Percentiles rank a stretch among this genome's conserved stretches.
These are phyloP conservation scores for Venustoraphidia nigricollis DNA, from an alignment of 2,888 invertebrate genomes.

Conservation along the genomic window DNA sequence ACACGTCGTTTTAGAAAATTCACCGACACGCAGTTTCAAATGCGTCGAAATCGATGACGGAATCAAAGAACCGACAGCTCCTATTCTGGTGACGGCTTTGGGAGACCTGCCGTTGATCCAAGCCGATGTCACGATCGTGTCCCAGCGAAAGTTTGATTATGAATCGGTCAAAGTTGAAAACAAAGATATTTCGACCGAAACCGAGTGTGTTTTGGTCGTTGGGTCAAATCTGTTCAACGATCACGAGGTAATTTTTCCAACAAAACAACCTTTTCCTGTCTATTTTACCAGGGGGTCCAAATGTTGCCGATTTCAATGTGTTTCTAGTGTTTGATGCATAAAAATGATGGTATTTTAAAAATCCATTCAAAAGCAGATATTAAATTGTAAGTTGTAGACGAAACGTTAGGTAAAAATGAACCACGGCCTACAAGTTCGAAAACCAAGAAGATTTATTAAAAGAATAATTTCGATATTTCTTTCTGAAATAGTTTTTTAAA, in stretches of 20 bases:
- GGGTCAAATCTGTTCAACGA: slow-evolving; percentile 30
- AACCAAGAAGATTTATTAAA: too few species aligned
- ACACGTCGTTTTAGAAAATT: slow-evolving; percentile 61
- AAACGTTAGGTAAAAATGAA: too few species aligned
- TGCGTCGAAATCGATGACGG: slow-evolving; percentile 23
- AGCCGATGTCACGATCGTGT: slow-evolving; percentile 43
- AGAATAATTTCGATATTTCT: too few species aligned
- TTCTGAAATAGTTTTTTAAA: too few species aligned
- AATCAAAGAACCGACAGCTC: slow-evolving; percentile 33
- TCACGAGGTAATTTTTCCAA: slow-evolving; percentile 23
- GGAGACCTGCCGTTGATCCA: slow-evolving; percentile 54
- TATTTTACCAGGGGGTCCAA: too few species aligned
- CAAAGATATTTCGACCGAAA: slow-evolving; percentile 32
- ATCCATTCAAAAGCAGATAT: too few species aligned
- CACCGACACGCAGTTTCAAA: slow-evolving; percentile 42
- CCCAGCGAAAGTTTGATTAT: slow-evolving; percentile 32
- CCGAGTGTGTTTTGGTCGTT: slow-evolving; percentile 17
- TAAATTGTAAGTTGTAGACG: too few species aligned
- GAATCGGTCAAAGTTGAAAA: slow-evolving; percentile 42
- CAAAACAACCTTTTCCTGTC: too few species aligned
- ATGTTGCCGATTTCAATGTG: too few species aligned
- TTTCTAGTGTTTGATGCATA: too few species aligned
- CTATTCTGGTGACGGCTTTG: slow-evolving; percentile 38
- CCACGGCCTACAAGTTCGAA: too few species aligned
- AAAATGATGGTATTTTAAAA: too few species aligned